Conservation (phyloP, 2,888 invertebrate genomes). For the Stegophylla sp. region DNA sequence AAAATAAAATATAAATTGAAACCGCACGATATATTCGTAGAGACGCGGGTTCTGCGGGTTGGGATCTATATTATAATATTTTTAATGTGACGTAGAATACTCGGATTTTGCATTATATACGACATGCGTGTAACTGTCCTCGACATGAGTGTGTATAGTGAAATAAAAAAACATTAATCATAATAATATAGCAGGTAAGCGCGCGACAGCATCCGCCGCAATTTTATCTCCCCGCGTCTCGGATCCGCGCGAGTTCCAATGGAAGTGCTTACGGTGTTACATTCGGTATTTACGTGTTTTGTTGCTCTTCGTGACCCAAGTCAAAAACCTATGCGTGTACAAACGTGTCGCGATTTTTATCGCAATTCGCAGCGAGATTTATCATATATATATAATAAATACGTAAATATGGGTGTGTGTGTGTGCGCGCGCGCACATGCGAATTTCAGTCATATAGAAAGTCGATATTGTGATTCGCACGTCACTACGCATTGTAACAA, state of each 20-base stretch:
- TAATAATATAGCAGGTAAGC: background rate
- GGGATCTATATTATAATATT: too few relatives aligned
- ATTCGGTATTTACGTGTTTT: constrained; percentile 40
- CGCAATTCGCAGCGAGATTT: constrained; percentile 7
- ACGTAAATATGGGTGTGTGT: background rate
- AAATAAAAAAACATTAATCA: constrained; percentile 11
- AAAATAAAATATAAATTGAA: background rate
- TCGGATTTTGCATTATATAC: background rate
- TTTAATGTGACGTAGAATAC: background rate
- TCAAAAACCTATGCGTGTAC: constrained; percentile 23
- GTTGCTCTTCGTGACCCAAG: constrained; percentile 35
- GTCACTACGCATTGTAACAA: too few relatives aligned
- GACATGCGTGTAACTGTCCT: background rate
- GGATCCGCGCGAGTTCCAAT: background rate
- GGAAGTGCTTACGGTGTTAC: constrained; percentile 18
- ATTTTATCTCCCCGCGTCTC: background rate
- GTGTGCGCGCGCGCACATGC: background rate
- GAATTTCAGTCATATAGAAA: background rate
- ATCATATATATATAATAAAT: background rate
- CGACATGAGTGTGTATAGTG: background rate
- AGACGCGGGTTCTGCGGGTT: background rate
- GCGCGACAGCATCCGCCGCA: background rate
- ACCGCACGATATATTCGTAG: background rate
- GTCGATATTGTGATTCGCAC: too few relatives aligned
- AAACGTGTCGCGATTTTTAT: constrained; percentile 24